Base-by-base conservation (phyloP, 2,113 vertebrate genomes). In the Lophochroa leadbeateri region DNA sequence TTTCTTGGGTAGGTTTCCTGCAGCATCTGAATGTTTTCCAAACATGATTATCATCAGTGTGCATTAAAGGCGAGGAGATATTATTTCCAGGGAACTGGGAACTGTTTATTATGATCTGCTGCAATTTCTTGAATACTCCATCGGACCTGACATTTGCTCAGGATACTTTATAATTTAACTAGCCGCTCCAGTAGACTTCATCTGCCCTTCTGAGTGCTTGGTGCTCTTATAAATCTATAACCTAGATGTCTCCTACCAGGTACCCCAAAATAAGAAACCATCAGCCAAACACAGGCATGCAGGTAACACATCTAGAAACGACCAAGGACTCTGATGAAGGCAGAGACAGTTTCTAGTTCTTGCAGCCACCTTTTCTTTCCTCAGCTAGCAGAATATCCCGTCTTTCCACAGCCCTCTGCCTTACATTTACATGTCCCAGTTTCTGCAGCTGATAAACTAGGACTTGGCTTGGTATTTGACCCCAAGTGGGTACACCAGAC, bases 401-500 rank as follows among this genome's bases (percentile, higher is more conserved):
- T 78, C 92, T 95, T 47, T 29, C 52, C 57, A 60, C 55, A 78
- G 8, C 16, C 10, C 25, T 69, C 44, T 82, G 43, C 55, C 44
- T 78, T 39, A 5, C 9, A 25, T 84, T 87, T 93, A 75, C 61
- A 43, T 3, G 5, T 55, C 74, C 25, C 74, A 79, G 2, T 18
- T 86, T 82, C 57, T 71, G 41, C 37, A 63, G 63, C 27, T 39
- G 29, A 64, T 68, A 82, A 92, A 14, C 21, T 41, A 57, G 43
- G 49, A 72, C 25, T 61, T 88, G 37, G 37, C 37, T 76, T 88
- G 41, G 23, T 57, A 39, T 74, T 49, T 67, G n/a, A 80, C 46
- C 53, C 28, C 0, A 0, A 28, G 17, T 8, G 39, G 64, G 27
- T 23, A 52, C 33, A 69, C 11, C 21, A 47, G 53, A 57, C 1